Base-by-base conservation (phyloP, 2,113 vertebrate genomes). In the Perccottus glenii region DNA sequence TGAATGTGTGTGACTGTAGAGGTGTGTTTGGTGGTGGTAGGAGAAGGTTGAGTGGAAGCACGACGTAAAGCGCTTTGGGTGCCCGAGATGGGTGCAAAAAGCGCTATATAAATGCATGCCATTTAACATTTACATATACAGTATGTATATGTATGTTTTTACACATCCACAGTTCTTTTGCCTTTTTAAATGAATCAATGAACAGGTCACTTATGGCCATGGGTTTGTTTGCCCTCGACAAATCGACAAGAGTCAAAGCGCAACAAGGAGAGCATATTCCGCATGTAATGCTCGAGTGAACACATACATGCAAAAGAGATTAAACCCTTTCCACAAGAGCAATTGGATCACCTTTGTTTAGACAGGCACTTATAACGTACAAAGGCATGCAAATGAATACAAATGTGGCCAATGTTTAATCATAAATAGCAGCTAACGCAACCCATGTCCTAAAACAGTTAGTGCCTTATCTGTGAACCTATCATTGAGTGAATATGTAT, bases 311-410 rank as follows among this genome's bases (percentile, higher is more conserved):
- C 7, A 61, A 64, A 52, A 36, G 15, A 46, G 11, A 65, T 38
- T 71, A 46, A 19, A 43, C 65, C 8, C 32, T 56, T 69, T 53
- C 50, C 43, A 68, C 63, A 59, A 15, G 36, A 51, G 42, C 5
- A 50, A 15, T 11, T 19, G 14, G 55, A 15, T 60, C 67, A 64
- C 48, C n/a, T 65, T 65, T 69, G 53, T 49, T 64, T 44, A 67
- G 15, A 59, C 49, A 80, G 63, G 16, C 32, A 73, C 69, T 74
- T 60, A 35, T 40, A 12, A 49, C 59, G 61, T 9, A 19, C 65
- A 1, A 45, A 19, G 45, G 57, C 19, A 27, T 66, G 38, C 49
- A 63, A 57, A 56, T 66, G 19, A 73, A 79, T 64, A 62, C 40
- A 60, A 67, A 75, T 42, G 0, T 19, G 16, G 33, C 5, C 44